Percentiles rank a stretch among this genome's conserved stretches.
Conservation (phyloP, 2,888 invertebrate genomes). For the Notodonta ziczac region DNA sequence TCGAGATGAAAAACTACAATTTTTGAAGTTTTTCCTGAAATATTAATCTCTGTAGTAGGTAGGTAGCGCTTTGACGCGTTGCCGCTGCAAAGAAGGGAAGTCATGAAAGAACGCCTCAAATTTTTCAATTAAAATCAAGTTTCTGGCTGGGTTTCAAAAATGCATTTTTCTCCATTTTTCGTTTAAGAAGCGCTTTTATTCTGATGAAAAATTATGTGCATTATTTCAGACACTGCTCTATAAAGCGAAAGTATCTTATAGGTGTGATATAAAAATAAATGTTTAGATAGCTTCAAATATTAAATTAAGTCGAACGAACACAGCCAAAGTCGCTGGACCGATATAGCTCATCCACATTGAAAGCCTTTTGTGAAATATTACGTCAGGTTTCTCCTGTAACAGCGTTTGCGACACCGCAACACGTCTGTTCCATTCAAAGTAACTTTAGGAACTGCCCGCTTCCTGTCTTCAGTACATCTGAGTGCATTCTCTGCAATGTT, state of each 20-base stretch:
- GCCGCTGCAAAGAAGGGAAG: not conserved
- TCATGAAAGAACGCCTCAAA: not conserved
- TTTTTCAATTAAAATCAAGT: conserved; percentile 2
- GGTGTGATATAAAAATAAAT: not conserved
- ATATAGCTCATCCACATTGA: too few species aligned
- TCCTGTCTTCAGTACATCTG: conserved; percentile 38
- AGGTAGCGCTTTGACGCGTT: not conserved
- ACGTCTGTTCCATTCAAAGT: conserved; percentile 21
- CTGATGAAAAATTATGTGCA: conserved; percentile 1
- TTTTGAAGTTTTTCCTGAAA: not conserved
- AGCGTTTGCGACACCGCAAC: conserved; percentile 26
- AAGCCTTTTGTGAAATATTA: too few species aligned
- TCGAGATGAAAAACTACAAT: not conserved
- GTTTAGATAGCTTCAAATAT: not conserved
- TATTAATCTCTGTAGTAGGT: not conserved
- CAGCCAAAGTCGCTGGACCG: too few species aligned
- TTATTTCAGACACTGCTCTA: not conserved
- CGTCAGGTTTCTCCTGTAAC: too few species aligned
- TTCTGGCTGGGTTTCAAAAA: conserved; percentile 2
- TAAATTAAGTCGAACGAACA: not conserved
- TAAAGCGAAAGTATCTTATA: not conserved
- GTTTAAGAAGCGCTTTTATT: not conserved
- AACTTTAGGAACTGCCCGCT: conserved; percentile 32
- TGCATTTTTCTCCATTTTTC: conserved; percentile 1
- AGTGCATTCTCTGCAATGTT: conserved; percentile 36